Evolutionary conservation across 2,888 invertebrate genomes (phyloP).

Genomic region (Eilema caniola): DNA sequence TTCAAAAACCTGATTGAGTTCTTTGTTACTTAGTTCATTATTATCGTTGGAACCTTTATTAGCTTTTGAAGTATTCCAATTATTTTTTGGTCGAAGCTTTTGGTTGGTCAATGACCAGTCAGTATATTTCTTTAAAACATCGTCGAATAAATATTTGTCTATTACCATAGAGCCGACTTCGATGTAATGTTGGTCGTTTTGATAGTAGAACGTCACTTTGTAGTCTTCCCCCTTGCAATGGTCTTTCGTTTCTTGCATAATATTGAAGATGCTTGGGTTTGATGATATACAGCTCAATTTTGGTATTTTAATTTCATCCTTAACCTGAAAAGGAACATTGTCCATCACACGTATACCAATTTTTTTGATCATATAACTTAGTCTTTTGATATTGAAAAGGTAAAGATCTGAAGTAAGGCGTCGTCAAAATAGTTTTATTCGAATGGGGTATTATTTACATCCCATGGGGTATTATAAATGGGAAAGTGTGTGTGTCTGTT

Average conservation of each 20-base stretch:
- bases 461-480: too few relatives aligned
- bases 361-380: too few relatives aligned
- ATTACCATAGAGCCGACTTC: constrained; percentile 27
- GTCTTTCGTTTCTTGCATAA: constrained; percentile 26
- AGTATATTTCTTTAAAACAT: constrained; percentile 35
- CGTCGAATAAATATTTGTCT: constrained; percentile 29
- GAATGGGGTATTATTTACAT: too few relatives aligned
- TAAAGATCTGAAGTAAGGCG: too few relatives aligned
- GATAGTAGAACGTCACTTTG: constrained; percentile 37
- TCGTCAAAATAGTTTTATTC: too few relatives aligned
- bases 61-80: not conserved
- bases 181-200: constrained; percentile 17
- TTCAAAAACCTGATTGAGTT: not conserved
- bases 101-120: constrained; percentile 34
- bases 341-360: too few relatives aligned
- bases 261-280: constrained; percentile 32
- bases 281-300: constrained; percentile 32
- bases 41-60: not conserved
- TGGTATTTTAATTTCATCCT: not conserved
- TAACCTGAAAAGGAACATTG: constrained; percentile 26
- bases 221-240: constrained; percentile 32
- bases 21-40: not conserved
- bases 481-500: too few relatives aligned
- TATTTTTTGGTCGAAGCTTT: not conserved
- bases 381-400: too few relatives aligned